Evolutionary conservation across 2,888 invertebrate species (phyloP).

Genomic region (Synanthedon tipuliformis): DNA sequence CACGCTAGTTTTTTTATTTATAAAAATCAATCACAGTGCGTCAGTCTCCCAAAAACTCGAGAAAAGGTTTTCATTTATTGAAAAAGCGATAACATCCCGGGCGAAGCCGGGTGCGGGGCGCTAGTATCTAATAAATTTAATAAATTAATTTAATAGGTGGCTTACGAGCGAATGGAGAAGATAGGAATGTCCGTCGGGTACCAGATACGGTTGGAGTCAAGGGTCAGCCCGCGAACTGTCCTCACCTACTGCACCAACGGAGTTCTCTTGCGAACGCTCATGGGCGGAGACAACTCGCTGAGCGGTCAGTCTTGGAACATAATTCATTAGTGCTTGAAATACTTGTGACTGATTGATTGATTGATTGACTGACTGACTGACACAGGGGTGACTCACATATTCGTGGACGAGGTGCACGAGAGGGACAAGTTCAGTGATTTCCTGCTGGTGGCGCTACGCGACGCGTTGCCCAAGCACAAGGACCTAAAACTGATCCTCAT

Average conservation of each 20-base stretch:
- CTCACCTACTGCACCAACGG: slow-evolving; percentile 94
- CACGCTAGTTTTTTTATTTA: too few species aligned
- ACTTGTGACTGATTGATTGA: not conserved
- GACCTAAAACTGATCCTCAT: slow-evolving; percentile 88
- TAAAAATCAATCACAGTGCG: too few species aligned
- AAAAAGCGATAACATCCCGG: too few species aligned
- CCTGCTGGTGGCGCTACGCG: slow-evolving; percentile 85
- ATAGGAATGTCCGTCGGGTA: slow-evolving; percentile 83
- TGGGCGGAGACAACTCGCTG: slow-evolving; percentile 80
- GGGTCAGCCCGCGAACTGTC: slow-evolving; percentile 81
- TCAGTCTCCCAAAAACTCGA: too few species aligned
- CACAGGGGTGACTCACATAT: slow-evolving; percentile 82
- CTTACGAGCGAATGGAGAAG: slow-evolving; percentile 77
- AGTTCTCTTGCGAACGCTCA: slow-evolving; percentile 86
- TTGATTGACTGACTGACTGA: not conserved
- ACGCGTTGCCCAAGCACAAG: slow-evolving; percentile 76
- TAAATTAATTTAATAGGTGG: slow-evolving; percentile 35
- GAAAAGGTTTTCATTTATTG: too few species aligned
- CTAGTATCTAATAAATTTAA: too few species aligned
- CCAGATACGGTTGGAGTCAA: slow-evolving; percentile 91
- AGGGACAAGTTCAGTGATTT: slow-evolving; percentile 94
- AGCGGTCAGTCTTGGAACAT: slow-evolving; percentile 29
- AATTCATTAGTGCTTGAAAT: too few species aligned
- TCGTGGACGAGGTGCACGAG: slow-evolving; percentile 96
- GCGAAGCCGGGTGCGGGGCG: too few species aligned